Base-by-base conservation (phyloP, 2,113 vertebrate species). In the Lagenorhynchus albirostris region DNA sequence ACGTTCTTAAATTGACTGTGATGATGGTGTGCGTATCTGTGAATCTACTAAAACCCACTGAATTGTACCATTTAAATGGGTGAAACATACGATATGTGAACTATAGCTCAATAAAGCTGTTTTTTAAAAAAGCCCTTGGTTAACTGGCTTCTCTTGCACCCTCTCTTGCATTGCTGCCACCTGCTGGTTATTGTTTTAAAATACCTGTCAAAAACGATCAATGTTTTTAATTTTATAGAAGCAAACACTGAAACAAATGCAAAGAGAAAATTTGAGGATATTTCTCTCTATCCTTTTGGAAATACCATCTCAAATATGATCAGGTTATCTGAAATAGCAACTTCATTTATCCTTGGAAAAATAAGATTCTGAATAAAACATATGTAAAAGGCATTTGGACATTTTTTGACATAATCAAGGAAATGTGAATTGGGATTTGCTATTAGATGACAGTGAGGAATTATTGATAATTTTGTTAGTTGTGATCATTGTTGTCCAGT, bases 131-230 rank as follows among this genome's bases (percentile, higher is more conserved):
- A 67, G 23, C n/a, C 6, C 20, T 68, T 60, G 4, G 55, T 71
- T 44, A 60, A 82, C 38, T 84, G 85, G 55, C n/a, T 85, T 95
- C 74, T 71, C 73, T 91, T 93, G 87, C 12, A 84, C 6, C 47
- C 38, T 62, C 41, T 21, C 33, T 29, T 86, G 18, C 41, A 76
- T 76, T 93, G 36, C 29, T 94, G 83, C 53, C 73, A 44, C 17
- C 38, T 97, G 33, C 79, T 92, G 94, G 60, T 70, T 58, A 50
- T 33, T 89, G 26, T 80, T 88, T 80, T 14, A 47, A 96, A 95
- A 80, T 41, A 44, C 12, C 25, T 20, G 29, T 55, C 63, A 85
- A 25, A 92, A 89, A 13, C 20, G n/a, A 91, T 23, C 44, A 62
- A 38, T 1, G 13, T 80, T 4, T 83, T 58, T 79, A 47, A 50